Base-by-base conservation (phyloP, 2,888 invertebrate species). In the Andrena chrysosceles region DNA sequence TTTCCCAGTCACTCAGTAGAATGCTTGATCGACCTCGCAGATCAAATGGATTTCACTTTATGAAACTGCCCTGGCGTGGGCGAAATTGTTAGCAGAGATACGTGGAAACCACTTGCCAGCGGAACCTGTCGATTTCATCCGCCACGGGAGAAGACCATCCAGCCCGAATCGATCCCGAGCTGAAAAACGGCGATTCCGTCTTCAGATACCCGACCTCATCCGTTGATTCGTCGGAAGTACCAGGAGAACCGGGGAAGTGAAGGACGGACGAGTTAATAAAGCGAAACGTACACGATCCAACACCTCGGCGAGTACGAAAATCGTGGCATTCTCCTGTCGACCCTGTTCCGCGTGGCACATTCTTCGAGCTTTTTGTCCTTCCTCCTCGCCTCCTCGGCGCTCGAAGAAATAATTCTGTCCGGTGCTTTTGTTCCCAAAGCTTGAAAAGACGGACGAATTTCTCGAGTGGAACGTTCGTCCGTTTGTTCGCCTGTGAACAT, bases 301-400 rank as follows among this genome's bases (percentile, higher is more conserved):
- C 81, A 77, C 42, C 69, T 54, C 62, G 49, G 35, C 0, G 54
- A 73, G 83, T 13, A 64, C 64, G 48, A 59, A 42, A 64, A 68
- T 81, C 72, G 81, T 23, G 49, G 56, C 70, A 67, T 83, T 81
- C 77, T 77, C 81, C 75, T 26, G 81, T 62, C 83, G 83, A 83
- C 81, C 83, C 62, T 35, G 49, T 81, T 83, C 42, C 76, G 35
- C 63, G 54, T 10, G 66, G 35, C 42, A 10, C 49, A n/a, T 79
- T 72, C 68, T 73, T 66, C 63, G 48, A 54, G 23, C 60, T 66
- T 35, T 52, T 20, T 23, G 10, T 42, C 42, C 52, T 56, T 59
- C 16, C 20, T 26, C 56, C 54, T 59, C 69, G 49, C 33, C 33
- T 13, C 4, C 35, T 0, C 3, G 1, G 4, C 42, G 59, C 66